Evolutionary conservation across 2,888 invertebrate genomes (phyloP), one percentile per base, ranked within the genome.

Genomic region (Oxyscelio sp.): DNA sequence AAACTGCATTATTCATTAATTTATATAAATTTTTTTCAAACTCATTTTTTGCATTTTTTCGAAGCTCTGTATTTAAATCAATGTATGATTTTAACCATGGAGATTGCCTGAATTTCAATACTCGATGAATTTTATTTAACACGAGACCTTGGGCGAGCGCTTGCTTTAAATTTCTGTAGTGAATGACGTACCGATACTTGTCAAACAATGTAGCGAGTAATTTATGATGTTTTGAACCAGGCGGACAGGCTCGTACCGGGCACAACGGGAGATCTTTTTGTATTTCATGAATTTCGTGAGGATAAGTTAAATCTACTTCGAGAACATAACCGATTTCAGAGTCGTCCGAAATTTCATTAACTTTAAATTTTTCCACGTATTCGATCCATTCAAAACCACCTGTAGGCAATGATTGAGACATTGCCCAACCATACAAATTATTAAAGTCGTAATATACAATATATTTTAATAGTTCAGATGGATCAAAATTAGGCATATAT

Each of bases 121-220:
- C 38, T 0, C 74, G 52, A 27, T 74, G 45, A 43, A 74, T 34
- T 65, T 56, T 63, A 1, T 15, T 21, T 2, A 74, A 2, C 4
- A 15, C 21, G 0, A 74, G 11, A 21, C 74, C 74, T 31, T 70
- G 17, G 0, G 19, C 11, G 6, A 70, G 31, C 3, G 70, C 70
- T 27, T 74, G 61, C 15, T 65, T 65, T 24, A 77, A 66, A 38
- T 59, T 77, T 27, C 27, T 11, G 31, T 66, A 77, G 40, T 77
- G 77, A 4, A 77, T 34, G 4, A 77, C 15, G 40, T 77, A 59
- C 5, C 19, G 8, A 0, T n/a, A 0, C 19, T 73, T 73, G 6
- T 59, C 13, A 21, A 11, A 21, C 17, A 74, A 24, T 0, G 61
- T 74, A 0, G 73, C 63, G 8, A 61, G 19, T 54, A 74, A 54